Conservation (phyloP, 2,888 invertebrate species). For the Tinea trinotella region DNA sequence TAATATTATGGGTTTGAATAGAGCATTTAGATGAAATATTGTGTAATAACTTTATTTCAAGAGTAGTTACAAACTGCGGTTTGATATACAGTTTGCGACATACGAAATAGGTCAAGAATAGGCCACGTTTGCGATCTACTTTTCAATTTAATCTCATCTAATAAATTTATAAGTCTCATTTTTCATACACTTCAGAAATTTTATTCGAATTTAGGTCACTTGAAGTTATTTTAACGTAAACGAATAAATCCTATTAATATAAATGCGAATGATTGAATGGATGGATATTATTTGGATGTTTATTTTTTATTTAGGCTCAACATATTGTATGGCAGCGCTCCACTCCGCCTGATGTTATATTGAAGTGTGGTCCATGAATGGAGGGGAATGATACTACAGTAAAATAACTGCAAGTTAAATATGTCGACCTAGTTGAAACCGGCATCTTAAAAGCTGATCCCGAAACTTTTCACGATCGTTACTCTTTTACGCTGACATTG, state of each 20-base stretch:
- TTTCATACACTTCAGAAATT: not conserved
- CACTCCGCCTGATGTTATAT: no score
- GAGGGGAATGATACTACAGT: no score
- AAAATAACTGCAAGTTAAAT: no score
- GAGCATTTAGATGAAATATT: not conserved
- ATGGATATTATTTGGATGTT: no score
- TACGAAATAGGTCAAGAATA: conserved; percentile 8
- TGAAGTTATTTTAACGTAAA: not conserved
- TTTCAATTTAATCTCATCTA: not conserved
- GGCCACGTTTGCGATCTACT: not conserved
- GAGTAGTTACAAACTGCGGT: conserved; percentile 5
- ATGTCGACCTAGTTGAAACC: no score
- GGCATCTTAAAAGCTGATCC: no score
- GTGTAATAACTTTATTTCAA: not conserved
- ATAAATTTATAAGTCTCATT: not conserved
- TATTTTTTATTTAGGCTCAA: no score
- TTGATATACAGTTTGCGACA: not conserved
- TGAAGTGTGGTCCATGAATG: no score
- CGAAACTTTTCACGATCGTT: no score
- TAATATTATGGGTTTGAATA: not conserved
- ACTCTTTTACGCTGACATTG: no score
- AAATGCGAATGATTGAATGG: not conserved
- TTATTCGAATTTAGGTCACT: not conserved
- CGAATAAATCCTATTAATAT: not conserved
- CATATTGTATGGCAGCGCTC: no score